phyloP scores from a whole-genome alignment of 2,888 invertebrate species.

The Synergus gifuensis region DNA sequence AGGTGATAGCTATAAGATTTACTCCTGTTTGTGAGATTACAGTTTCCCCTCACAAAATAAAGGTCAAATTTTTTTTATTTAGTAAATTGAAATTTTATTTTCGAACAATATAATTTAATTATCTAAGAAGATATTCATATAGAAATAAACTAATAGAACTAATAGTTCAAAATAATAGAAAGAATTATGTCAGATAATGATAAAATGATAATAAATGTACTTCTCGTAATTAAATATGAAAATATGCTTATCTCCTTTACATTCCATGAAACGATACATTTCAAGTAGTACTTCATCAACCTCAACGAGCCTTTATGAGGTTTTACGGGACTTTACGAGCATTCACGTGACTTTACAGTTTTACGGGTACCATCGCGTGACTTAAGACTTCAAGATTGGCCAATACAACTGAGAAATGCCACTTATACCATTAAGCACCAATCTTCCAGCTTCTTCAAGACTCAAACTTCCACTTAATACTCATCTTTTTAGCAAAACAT shows the following conservation, averaged over 20 bases:
- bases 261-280: slow-evolving; percentile 24
- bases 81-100: not conserved
- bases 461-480: slow-evolving; percentile 19
- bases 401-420: slow-evolving; percentile 36
- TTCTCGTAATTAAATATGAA: not conserved
- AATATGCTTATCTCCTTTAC: not conserved
- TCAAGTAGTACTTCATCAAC: slow-evolving; percentile 36
- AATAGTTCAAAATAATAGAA: not conserved
- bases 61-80: not conserved
- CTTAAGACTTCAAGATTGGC: slow-evolving; percentile 37
- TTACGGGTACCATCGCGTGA: slow-evolving; percentile 42
- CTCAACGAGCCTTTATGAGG: slow-evolving; percentile 37
- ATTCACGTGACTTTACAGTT: slow-evolving; percentile 39
- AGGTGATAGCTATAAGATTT: slow-evolving; percentile 33
- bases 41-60: not conserved
- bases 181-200: not conserved
- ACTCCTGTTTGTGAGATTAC: slow-evolving; percentile 12
- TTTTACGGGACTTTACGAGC: slow-evolving; percentile 37
- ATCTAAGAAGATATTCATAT: not conserved
- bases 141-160: not conserved
- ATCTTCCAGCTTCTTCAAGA: slow-evolving; percentile 39
- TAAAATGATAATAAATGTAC: not conserved
- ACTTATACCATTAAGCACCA: slow-evolving; percentile 34
- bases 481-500: slow-evolving; percentile 9
- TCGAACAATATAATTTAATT: not conserved